phyloP scores from a whole-genome alignment of 2,888 invertebrate species.

The Drosophila nr. perissopoda region DNA sequence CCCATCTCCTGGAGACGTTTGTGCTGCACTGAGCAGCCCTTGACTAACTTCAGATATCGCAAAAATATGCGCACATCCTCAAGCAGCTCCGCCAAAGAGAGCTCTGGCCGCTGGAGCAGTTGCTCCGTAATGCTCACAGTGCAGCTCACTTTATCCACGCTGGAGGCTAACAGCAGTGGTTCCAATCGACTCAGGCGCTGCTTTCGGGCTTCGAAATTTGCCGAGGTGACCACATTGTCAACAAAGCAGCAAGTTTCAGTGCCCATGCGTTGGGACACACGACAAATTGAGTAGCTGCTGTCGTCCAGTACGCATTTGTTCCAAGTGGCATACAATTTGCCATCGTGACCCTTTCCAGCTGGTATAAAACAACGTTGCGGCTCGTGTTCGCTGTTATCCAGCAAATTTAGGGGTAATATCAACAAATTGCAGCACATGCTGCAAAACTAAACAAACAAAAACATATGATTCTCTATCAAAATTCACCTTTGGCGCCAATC shows the following conservation, averaged over 20 bases:
- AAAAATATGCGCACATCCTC: conserved; percentile 49
- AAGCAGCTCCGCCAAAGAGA: conserved; percentile 34
- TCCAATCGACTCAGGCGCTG: conserved; percentile 41
- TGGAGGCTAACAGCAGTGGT: neutral
- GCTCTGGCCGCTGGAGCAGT: conserved; percentile 31
- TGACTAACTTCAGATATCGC: conserved; percentile 44
- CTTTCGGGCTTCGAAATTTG: conserved; percentile 15
- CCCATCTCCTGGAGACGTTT: conserved; percentile 54
- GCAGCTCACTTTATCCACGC: conserved; percentile 34
- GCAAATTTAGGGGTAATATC: conserved; percentile 55
- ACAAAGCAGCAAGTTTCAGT: conserved; percentile 69
- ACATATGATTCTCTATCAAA: conserved; percentile 4
- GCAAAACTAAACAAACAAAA: conserved; percentile 20
- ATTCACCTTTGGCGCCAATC: conserved; percentile 8
- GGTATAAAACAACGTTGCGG: conserved; percentile 54
- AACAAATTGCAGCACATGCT: conserved; percentile 58
- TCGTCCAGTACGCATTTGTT: conserved; percentile 63
- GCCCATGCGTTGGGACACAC: conserved; percentile 52
- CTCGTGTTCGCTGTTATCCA: conserved; percentile 54
- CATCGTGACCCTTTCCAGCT: neutral
- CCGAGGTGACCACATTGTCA: conserved; percentile 66
- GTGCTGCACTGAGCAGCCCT: conserved; percentile 57
- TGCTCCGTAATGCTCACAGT: conserved; percentile 42
- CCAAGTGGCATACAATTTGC: conserved; percentile 46
- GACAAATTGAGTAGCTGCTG: conserved; percentile 59